Evolutionary conservation across 2,797 vertebrate species (phyloP), one percentile per base, ranked within the genome.

Genomic region (Oryzias dopingdopingensis): DNA sequence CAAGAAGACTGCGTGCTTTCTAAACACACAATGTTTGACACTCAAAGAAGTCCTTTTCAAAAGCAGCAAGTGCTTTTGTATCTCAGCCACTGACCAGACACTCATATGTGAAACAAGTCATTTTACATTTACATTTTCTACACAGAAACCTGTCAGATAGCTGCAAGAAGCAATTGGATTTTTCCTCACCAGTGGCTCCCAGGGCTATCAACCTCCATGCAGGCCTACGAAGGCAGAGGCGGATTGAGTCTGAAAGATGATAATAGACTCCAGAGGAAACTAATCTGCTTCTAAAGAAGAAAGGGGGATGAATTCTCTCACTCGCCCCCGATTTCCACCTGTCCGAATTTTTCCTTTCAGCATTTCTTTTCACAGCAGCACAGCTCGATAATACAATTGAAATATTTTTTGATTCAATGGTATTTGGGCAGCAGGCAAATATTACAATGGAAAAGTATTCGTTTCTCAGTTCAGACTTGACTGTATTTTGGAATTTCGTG

Each of bases 241-340:
- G 60, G 74, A 86, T 75, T 82, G 82, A 82, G 73, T 83, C 79
- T 78, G 83, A 86, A 82, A 80, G 81, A 80, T 67, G 83, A 88
- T 88, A 86, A 88, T 87, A 76, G 84, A 83, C 79, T 86, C 80
- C 74, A 49, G 72, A 69, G 73, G 79, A 86, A 86, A 81, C 70
- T 78, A 81, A 88, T 88, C 70, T 81, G 86, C 84, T 85, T 84
- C 78, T 80, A 70, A 74, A 80, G 77, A 79, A 83, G 76, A 81
- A 79, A 73, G 54, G 47, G 59, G 56, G 62, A 56, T 71, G 57
- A 80, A 82, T 70, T 81, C 20, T 60, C 62, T 50, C 55, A 53
- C 68, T 72, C 58, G 53, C 17, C 53, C 51, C 42, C 56, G 20
- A 65, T 67, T 63, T 84, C 68, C 52, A 72, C 76, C 70, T 54